Base-by-base conservation (phyloP, 2,888 invertebrate genomes). In the Platerodrilus igneus region DNA sequence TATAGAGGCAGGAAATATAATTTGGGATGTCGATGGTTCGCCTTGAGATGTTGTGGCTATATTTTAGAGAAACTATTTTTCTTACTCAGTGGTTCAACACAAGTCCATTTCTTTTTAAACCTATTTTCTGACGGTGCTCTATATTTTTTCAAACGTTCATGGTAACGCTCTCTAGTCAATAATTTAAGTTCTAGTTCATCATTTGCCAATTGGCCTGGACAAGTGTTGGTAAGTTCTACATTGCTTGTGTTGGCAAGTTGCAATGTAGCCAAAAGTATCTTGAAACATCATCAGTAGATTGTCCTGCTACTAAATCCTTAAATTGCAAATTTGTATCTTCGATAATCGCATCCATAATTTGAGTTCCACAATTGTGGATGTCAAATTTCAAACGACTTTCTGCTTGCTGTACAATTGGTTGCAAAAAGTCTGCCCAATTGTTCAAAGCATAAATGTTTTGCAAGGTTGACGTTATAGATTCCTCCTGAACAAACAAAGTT, bases 251-350 rank as follows among this genome's bases (percentile, higher is more conserved):
- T 67, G 0, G 62, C 65, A 69, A 86, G 67, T 66, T 83, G 81
- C 26, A 86, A 67, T 13, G 81, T 72, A 7, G 85, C 78, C 11
- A 83, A 71, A 62, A 85, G 52, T 75, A 76, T 46, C 81, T 70
- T 29, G 79, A 71, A 15, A 83, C 75, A 67, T 84, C 81, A 20
- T 66, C 69, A 7, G 69, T 53, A 1, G 69, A 63, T 52, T 75
- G 70, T 4, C 72, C 70, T 19, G 57, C 39, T 1, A 76, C 71
- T 15, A 80, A 52, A 2, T 70, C 58, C 15, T 64, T 57, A 54
- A 80, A 79, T 5, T 62, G 51, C n/a, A 69, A 51, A 8, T 53
- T 59, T 31, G 51, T 50, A 4, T 52, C 53, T 17, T 57, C 52
- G 45, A 39, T 57, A 50, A 38, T 57, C 20, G 52, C 51, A 4